A percentile compares a stretch with the other conserved stretches of the same genome.
phyloP scores from a whole-genome alignment of 2,888 invertebrate species.

The Dynastes grantii region DNA sequence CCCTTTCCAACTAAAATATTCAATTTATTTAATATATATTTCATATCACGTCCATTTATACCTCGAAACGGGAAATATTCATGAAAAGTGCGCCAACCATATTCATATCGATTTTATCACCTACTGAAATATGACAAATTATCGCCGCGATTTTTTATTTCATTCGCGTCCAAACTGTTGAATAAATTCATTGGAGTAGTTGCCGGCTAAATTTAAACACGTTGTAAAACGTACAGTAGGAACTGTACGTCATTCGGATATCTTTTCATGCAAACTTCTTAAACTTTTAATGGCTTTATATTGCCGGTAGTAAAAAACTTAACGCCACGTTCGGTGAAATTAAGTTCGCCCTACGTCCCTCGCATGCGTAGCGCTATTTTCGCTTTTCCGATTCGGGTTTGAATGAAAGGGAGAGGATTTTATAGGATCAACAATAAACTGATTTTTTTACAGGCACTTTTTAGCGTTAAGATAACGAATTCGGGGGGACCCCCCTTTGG shows the following conservation, averaged over 20 bases:
- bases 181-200: conserved; percentile 32
- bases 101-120: not conserved
- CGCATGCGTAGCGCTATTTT: not conserved
- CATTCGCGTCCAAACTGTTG: conserved; percentile 27
- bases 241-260: conserved; percentile 43
- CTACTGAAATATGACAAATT: not conserved
- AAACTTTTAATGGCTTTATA: conserved; percentile 53
- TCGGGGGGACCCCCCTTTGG: not conserved
- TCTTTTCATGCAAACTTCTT: conserved; percentile 50
- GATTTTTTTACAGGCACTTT: conserved; percentile 1
- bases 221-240: conserved; percentile 45
- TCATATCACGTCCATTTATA: too few relatives aligned
- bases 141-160: not conserved
- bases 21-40: too few relatives aligned
- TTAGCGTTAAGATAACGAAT: not conserved
- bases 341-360: not conserved
- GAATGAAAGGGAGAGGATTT: not conserved
- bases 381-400: conserved; percentile 1
- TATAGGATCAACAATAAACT: conserved; percentile 12
- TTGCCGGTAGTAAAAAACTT: not conserved
- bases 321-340: not conserved
- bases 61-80: too few relatives aligned
- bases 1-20: too few relatives aligned
- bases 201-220: conserved; percentile 40
- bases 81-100: too few relatives aligned